Base-by-base conservation (phyloP, 1,140 invertebrate species). In the Plutomurus gul region DNA sequence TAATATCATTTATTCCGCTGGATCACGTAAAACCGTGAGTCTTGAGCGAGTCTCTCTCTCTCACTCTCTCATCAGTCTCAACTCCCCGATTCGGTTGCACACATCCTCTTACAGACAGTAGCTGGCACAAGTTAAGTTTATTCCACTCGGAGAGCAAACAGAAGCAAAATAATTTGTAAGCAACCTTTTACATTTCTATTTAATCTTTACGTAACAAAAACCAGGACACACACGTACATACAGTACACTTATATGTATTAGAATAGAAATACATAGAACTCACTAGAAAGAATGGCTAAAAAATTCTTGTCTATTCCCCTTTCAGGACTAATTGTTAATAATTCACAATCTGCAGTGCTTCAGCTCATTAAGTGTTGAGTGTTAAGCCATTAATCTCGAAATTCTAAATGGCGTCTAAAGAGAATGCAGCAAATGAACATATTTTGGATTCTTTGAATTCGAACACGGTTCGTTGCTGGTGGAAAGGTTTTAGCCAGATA, bases 381-480 rank as follows among this genome's bases (percentile, higher is more conserved):
- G 56, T 65, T 30, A 65, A n/a, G 16, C 36, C 56, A 65, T 65
- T 65, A 65, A 65, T 65, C 30, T 43, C 36, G 11, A 65, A 36
- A 65, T 65, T 65, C 56, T n/a, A n/a, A 30, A 65, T 65, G 56
- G 56, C 30, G 25, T 33, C 27, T 30, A 25, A 65, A 65, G 56
- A 65, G 56, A 65, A 65, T 65, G 56, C 18, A 33, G 27, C 27
- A 65, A 65, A 65, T 30, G 56, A 18, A 33, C 56, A 65, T 65
- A 18, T 65, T 65, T 65, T 30, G 30, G 56, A 65, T 65, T 65
- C 56, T 65, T 65, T 65, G 56, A 30, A 65, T 65, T n/a, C 16
- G 27, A 33, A 33, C 18, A 11, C 27, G 5, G 56, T 65, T 4
- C 7, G 13, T 7, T 65, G 4, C 5, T 65, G 56, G 56, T 65